These are phyloP conservation scores for Stomatorhinus walkeri DNA, from an alignment of 2,797 vertebrate species.

Conservation along the genomic window DNA sequence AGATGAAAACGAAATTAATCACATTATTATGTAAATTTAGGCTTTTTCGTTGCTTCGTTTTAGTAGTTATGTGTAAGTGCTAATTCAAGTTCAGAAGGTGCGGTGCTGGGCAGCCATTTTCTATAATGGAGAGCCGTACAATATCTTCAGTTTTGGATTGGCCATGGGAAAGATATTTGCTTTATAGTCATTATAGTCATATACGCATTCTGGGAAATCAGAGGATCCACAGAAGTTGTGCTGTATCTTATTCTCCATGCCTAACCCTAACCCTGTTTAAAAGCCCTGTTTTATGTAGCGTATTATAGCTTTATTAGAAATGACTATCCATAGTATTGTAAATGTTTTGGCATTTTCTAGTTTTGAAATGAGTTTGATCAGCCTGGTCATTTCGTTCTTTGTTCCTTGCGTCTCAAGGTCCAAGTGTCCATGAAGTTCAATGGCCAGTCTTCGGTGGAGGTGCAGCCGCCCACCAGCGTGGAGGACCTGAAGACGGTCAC, in stretches of 20 bases:
- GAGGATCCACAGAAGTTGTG: neutral
- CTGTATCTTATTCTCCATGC: neutral
- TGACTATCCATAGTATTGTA: neutral
- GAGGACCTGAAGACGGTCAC: constrained; percentile 87
- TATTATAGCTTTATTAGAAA: neutral
- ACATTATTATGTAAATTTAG: neutral
- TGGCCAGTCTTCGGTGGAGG: constrained; percentile 82
- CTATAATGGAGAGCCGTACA: neutral
- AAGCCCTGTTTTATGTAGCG: neutral
- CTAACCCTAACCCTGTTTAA: neutral
- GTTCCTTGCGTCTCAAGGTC: constrained; percentile 58
- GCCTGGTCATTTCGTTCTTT: neutral
- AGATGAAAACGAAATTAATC: neutral
- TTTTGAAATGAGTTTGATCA: neutral
- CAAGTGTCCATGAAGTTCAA: constrained; percentile 97
- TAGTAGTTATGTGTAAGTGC: neutral
- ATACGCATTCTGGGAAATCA: neutral
- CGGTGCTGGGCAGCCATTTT: neutral
- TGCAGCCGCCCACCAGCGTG: constrained; percentile 73
- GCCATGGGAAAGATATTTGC: neutral
- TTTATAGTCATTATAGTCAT: too few species aligned
- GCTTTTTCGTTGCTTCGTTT: neutral
- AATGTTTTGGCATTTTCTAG: neutral
- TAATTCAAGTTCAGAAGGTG: neutral
- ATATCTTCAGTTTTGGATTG: neutral